A percentile compares a stretch with the other conserved stretches of the same genome.
Evolutionary conservation across 2,888 invertebrate species (phyloP).

Genomic region (Patella caerulea): DNA sequence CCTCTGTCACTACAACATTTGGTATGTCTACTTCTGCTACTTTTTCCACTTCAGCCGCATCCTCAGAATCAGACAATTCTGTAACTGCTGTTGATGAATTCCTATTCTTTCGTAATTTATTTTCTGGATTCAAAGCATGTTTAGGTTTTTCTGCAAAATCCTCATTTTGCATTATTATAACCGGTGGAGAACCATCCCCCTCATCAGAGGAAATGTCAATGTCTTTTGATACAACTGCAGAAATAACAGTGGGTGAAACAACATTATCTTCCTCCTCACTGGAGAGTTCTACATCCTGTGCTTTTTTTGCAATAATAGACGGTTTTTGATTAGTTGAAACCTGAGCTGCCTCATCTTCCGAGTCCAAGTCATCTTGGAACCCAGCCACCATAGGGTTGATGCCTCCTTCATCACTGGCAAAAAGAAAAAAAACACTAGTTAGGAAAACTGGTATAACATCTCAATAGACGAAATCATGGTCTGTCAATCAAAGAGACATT

Average conservation of each 20-base stretch:
- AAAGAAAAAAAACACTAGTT: too few species aligned
- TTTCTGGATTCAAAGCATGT: neutral
- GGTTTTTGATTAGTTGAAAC: constrained; percentile 13
- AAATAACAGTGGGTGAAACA: constrained; percentile 21
- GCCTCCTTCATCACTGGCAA: constrained; percentile 57
- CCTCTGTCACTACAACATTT: constrained; percentile 21
- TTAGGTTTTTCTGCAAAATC: neutral
- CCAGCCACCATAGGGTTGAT: constrained; percentile 77
- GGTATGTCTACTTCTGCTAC: constrained; percentile 30
- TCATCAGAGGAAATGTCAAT: constrained; percentile 50
- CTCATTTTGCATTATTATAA: neutral
- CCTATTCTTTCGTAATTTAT: constrained; percentile 7
- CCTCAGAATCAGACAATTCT: constrained; percentile 26
- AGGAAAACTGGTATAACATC: too few species aligned
- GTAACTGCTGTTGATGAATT: constrained; percentile 10
- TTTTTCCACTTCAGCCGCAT: constrained; percentile 32
- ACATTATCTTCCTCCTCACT: constrained; percentile 50
- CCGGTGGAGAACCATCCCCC: constrained; percentile 25
- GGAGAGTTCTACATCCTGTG: constrained; percentile 48
- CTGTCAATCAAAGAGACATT: too few species aligned
- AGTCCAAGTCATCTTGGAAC: constrained; percentile 87
- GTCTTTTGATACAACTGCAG: constrained; percentile 39
- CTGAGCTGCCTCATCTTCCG: constrained; percentile 74
- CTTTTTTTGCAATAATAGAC: constrained; percentile 21
- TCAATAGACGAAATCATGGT: too few species aligned